A percentile compares a stretch with the other conserved stretches of the same genome.
Conservation (phyloP, 2,888 invertebrate species). For the Leptinotarsa juncta region DNA sequence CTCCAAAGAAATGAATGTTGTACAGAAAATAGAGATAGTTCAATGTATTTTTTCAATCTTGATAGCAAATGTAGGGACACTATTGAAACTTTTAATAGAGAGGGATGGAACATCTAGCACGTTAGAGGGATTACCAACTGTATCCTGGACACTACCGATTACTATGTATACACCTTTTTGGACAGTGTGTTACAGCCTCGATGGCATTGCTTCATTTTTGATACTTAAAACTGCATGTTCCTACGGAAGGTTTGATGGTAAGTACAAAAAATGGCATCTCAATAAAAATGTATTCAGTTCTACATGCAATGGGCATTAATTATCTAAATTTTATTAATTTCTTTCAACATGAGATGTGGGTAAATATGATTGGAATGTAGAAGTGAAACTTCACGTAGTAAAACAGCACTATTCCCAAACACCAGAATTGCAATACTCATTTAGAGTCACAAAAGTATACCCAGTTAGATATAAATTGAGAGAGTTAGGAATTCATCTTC, state of each 20-base stretch:
- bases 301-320: no score
- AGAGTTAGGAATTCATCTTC: no score
- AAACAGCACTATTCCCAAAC: no score
- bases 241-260: not conserved
- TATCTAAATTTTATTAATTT: no score
- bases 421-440: no score
- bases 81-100: slow-evolving; percentile 2
- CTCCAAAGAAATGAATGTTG: slow-evolving; percentile 21
- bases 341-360: no score
- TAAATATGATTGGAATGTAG: no score
- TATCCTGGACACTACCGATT: slow-evolving; percentile 13
- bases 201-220: slow-evolving; percentile 9
- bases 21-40: slow-evolving; percentile 27
- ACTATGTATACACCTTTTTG: not conserved
- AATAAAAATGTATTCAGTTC: not conserved
- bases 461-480: no score
- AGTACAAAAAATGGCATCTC: not conserved
- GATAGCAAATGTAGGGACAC: slow-evolving; percentile 25
- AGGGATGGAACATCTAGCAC: not conserved
- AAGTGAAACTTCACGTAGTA: no score
- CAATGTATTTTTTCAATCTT: slow-evolving; percentile 25
- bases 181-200: not conserved
- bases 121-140: not conserved
- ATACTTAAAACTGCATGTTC: slow-evolving; percentile 3
- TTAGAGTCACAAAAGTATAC: no score